Percentiles rank a stretch among this genome's conserved stretches.
These are phyloP conservation scores for Myotis pilosus DNA, from an alignment of 2,797 vertebrate genomes.

Conservation along the genomic window DNA sequence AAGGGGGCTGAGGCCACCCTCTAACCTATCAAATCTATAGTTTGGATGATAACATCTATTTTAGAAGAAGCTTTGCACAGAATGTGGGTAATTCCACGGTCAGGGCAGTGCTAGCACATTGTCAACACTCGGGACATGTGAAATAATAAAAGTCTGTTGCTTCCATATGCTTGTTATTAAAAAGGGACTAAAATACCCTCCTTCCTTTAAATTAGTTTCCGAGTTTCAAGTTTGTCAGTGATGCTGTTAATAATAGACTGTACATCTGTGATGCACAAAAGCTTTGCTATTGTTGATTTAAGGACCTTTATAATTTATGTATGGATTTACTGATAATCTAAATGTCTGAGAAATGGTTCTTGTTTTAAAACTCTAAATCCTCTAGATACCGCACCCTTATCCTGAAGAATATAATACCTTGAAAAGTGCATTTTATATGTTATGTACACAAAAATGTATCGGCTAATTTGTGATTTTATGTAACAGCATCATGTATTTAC, in stretches of 20 bases:
- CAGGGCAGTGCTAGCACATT: conserved; percentile 8
- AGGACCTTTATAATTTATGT: not conserved
- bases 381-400: not conserved
- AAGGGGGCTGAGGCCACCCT: accelerated
- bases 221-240: conserved; percentile 3
- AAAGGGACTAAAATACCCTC: conserved; percentile 53
- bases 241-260: not conserved
- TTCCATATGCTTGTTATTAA: conserved; percentile 14
- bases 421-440: not conserved
- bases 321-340: not conserved
- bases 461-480: conserved; percentile 14
- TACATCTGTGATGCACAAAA: not conserved
- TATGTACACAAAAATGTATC: not conserved
- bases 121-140: not conserved
- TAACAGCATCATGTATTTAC: not conserved
- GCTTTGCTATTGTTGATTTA: conserved; percentile 24
- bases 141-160: not conserved
- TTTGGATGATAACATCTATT: not conserved
- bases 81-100: not conserved
- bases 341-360: not conserved
- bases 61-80: not conserved
- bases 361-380: not conserved
- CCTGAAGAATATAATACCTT: not conserved
- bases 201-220: not conserved
- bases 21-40: not conserved